Percentiles rank a stretch among this genome's conserved stretches.
Conservation (phyloP, 37 sponge, comb jelly and placozoan species). For the Haliclona indistincta region DNA sequence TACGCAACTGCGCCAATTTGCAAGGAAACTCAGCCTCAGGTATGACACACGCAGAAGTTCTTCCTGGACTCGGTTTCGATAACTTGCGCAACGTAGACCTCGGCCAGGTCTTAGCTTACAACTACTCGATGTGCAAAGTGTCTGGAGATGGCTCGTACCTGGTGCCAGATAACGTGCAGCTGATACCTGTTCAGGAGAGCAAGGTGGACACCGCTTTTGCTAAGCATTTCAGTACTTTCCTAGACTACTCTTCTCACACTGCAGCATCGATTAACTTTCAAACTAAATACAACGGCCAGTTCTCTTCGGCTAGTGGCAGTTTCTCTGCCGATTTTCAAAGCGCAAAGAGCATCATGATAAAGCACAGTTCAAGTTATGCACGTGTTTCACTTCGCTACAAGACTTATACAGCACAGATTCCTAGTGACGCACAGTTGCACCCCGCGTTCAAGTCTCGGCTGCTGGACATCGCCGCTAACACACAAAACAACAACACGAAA, state of each 20-base stretch:
- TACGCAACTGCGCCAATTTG: slow-evolving; percentile 59
- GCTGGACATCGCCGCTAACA: slow-evolving; percentile 62
- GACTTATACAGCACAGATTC: slow-evolving; percentile 41
- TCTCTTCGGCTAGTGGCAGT: slow-evolving; percentile 49
- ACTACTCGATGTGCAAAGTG: slow-evolving; percentile 57
- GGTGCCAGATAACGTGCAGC: slow-evolving; percentile 47
- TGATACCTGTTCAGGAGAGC: slow-evolving; percentile 58
- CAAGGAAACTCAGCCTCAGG: slow-evolving; percentile 7
- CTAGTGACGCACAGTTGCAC: slow-evolving; percentile 41
- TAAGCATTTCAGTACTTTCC: slow-evolving; percentile 48
- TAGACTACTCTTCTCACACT: slow-evolving; percentile 52
- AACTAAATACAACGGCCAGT: slow-evolving; percentile 17
- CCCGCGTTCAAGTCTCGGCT: slow-evolving; percentile 49
- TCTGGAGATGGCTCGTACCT: slow-evolving; percentile 71
- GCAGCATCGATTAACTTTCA: slow-evolving; percentile 55
- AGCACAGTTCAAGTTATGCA: slow-evolving; percentile 34
- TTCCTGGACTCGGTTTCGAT: slow-evolving; percentile 80
- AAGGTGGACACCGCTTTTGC: slow-evolving; percentile 51
- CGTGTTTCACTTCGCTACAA: slow-evolving; percentile 51
- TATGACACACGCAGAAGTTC: slow-evolving; percentile 55
- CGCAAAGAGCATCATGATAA: slow-evolving; percentile 34
- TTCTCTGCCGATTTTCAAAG: slow-evolving; percentile 49
- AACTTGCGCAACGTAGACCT: slow-evolving; percentile 71
- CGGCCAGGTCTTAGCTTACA: slow-evolving; percentile 46
- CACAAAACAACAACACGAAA: slow-evolving; percentile 62